These are phyloP conservation scores for Gambusia yucatana DNA, from an alignment of 2,797 vertebrate genomes.

Conservation along the genomic window DNA sequence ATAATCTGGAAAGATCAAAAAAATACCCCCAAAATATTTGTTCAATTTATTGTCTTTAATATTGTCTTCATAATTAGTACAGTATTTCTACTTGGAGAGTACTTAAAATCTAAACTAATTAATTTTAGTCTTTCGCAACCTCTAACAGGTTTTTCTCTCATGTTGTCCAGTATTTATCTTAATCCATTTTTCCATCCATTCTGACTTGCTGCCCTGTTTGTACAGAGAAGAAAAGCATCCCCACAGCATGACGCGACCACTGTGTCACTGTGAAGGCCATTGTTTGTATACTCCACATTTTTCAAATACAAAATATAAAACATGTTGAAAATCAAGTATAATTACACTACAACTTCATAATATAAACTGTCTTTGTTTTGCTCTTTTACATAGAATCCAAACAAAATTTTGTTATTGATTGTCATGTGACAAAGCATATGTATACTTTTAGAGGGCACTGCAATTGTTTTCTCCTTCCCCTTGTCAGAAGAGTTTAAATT, in stretches of 20 bases:
- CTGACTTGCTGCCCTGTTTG: neutral
- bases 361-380: neutral
- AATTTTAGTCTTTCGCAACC: neutral
- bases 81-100: neutral
- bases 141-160: neutral
- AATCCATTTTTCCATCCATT: neutral
- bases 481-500: slow-evolving; percentile 67
- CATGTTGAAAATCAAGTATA: neutral
- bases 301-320: neutral
- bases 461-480: neutral
- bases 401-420: neutral
- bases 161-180: neutral
- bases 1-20: slow-evolving; percentile 8
- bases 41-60: neutral
- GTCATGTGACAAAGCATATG: neutral
- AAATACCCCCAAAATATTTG: neutral
- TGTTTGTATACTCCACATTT: neutral
- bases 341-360: neutral
- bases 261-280: neutral
- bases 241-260: neutral
- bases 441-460: neutral
- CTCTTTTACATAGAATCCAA: neutral
- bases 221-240: neutral
- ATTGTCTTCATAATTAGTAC: neutral
- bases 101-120: neutral